Conservation (phyloP, 2,888 invertebrate genomes). For the Protodeltote pygarga region DNA sequence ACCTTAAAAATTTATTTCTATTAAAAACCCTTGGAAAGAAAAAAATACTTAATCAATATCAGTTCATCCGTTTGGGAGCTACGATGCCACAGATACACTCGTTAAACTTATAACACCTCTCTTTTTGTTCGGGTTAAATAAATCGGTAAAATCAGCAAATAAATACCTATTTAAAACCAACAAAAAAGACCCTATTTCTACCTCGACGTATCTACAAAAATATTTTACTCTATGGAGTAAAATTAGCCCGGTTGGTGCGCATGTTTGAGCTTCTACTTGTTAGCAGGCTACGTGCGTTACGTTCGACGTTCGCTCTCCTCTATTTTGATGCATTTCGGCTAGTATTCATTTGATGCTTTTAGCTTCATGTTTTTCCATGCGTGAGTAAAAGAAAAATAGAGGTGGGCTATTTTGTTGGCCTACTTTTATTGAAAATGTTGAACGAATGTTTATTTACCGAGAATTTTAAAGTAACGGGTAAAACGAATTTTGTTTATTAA, state of each 20-base stretch:
- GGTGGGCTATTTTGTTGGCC: slow-evolving; percentile 4
- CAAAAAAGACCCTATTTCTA: too few relatives aligned
- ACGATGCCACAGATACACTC: too few relatives aligned
- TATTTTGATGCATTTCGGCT: slow-evolving; percentile 44
- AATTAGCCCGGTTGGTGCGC: slow-evolving; percentile 61
- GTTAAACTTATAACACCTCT: too few relatives aligned
- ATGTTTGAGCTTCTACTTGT: slow-evolving; percentile 63
- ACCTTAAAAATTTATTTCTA: too few relatives aligned
- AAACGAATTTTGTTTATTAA: too few relatives aligned
- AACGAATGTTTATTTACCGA: neutral
- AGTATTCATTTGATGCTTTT: slow-evolving; percentile 45
- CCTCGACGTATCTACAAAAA: slow-evolving; percentile 3
- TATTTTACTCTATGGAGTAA: slow-evolving; percentile 36
- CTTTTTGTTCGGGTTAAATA: too few relatives aligned
- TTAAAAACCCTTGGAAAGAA: too few relatives aligned
- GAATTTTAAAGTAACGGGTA: too few relatives aligned
- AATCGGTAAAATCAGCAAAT: too few relatives aligned
- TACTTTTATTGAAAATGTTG: neutral
- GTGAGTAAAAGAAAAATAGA: slow-evolving; percentile 24
- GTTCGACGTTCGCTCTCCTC: slow-evolving; percentile 33
- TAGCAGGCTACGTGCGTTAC: slow-evolving; percentile 57
- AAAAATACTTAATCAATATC: too few relatives aligned
- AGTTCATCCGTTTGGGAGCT: too few relatives aligned
- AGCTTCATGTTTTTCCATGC: slow-evolving; percentile 34
- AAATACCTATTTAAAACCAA: too few relatives aligned